phyloP scores from a whole-genome alignment of 2,888 invertebrate genomes.

The Apotomis betuletana region DNA sequence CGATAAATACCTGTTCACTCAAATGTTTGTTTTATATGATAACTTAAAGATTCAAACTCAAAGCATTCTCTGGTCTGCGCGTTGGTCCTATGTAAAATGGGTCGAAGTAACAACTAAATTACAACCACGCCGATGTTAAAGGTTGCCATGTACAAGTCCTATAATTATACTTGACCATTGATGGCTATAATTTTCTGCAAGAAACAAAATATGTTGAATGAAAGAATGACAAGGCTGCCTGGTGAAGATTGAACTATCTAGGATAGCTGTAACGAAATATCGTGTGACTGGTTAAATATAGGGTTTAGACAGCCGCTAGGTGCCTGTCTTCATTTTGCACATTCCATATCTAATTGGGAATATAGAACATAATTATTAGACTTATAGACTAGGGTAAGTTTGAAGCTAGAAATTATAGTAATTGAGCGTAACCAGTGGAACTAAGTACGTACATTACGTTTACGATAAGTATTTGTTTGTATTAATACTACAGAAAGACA shows the following conservation, averaged over 20 bases:
- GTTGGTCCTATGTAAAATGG: neutral
- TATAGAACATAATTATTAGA: slow-evolving; percentile 1
- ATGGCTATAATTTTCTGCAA: neutral
- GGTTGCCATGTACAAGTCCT: neutral
- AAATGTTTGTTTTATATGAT: too few relatives aligned
- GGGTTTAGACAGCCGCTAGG: slow-evolving; percentile 5
- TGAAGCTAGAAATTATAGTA: too few relatives aligned
- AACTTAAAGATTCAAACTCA: too few relatives aligned
- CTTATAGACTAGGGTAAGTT: neutral
- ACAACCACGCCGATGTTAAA: neutral
- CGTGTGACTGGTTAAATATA: slow-evolving; percentile 23
- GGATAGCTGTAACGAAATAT: slow-evolving; percentile 8
- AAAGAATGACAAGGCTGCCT: slow-evolving; percentile 1
- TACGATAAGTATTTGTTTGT: too few relatives aligned
- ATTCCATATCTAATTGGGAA: slow-evolving; percentile 20
- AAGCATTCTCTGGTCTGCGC: too few relatives aligned
- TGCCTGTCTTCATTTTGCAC: slow-evolving; percentile 21
- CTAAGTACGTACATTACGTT: too few relatives aligned
- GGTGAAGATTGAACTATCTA: slow-evolving; percentile 18
- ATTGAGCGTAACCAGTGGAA: too few relatives aligned
- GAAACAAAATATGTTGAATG: neutral
- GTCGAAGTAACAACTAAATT: neutral
- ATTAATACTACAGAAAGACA: too few relatives aligned
- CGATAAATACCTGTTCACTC: too few relatives aligned
- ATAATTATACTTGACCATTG: neutral